These are phyloP conservation scores for Pachyramphus minor DNA, from an alignment of 2,113 vertebrate species.

Conservation along the genomic window DNA sequence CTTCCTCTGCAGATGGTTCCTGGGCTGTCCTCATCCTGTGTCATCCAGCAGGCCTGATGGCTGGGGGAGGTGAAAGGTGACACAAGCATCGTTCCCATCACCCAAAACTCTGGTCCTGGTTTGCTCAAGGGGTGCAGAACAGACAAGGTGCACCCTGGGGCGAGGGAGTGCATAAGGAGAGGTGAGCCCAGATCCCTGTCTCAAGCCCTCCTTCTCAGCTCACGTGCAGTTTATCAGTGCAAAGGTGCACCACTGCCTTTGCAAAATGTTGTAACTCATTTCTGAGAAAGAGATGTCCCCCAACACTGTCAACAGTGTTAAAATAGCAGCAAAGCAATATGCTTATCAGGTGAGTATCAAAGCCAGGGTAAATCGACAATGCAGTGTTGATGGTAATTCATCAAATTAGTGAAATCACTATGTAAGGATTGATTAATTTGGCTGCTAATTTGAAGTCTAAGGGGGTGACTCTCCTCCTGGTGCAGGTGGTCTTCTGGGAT, in stretches of 20 bases:
- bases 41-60: neutral
- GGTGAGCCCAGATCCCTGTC: neutral
- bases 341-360: neutral
- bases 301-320: neutral
- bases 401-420: constrained; percentile 19
- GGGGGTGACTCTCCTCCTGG: neutral
- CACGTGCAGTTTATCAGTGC: neutral
- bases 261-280: neutral
- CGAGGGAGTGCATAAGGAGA: neutral
- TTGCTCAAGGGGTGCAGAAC: neutral
- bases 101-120: neutral
- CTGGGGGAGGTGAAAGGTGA: neutral
- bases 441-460: constrained; percentile 19
- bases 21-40: neutral
- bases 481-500: neutral
- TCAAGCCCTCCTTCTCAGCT: neutral
- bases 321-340: neutral
- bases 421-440: constrained; percentile 39
- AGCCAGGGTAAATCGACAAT: neutral
- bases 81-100: neutral
- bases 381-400: neutral
- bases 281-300: neutral
- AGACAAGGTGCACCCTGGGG: neutral
- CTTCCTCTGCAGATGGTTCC: neutral
- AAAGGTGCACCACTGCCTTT: neutral